Conservation (phyloP, 2,888 invertebrate genomes). For the Drosophila meridiana region DNA sequence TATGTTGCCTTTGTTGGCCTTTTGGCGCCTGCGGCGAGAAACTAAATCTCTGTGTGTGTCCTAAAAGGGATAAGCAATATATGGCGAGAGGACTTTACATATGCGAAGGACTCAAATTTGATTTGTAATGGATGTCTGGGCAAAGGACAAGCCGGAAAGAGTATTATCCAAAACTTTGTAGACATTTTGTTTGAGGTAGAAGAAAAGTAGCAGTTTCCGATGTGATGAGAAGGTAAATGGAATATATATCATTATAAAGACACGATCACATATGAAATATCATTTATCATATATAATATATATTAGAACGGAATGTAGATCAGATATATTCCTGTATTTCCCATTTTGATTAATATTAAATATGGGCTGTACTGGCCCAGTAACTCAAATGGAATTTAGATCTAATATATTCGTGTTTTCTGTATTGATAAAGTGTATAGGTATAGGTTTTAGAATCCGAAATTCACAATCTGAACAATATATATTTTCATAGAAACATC, state of each 20-base stretch:
- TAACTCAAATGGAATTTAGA: too few relatives aligned
- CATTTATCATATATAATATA: not conserved
- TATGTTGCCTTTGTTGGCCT: constrained; percentile 24
- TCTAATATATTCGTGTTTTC: too few relatives aligned
- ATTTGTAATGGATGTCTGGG: not conserved
- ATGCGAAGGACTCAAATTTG: constrained; percentile 41
- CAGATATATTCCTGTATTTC: too few relatives aligned
- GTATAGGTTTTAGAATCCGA: too few relatives aligned
- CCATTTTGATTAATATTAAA: too few relatives aligned
- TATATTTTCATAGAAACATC: too few relatives aligned
- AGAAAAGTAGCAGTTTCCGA: not conserved
- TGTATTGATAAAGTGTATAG: too few relatives aligned
- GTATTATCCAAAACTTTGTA: not conserved
- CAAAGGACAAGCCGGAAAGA: not conserved
- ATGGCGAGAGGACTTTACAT: constrained; percentile 48
- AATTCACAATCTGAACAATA: too few relatives aligned
- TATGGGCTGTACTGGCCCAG: too few relatives aligned
- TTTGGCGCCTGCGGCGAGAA: constrained; percentile 63
- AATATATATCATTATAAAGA: not conserved
- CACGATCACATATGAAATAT: too few relatives aligned
- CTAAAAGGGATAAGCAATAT: not conserved
- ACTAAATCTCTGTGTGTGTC: constrained; percentile 38
- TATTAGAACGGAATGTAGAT: not conserved
- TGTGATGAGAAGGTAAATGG: not conserved
- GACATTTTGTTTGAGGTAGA: not conserved